These are phyloP conservation scores for Ceratotherium simum DNA, from an alignment of 2,113 vertebrate genomes.

Conservation along the genomic window DNA sequence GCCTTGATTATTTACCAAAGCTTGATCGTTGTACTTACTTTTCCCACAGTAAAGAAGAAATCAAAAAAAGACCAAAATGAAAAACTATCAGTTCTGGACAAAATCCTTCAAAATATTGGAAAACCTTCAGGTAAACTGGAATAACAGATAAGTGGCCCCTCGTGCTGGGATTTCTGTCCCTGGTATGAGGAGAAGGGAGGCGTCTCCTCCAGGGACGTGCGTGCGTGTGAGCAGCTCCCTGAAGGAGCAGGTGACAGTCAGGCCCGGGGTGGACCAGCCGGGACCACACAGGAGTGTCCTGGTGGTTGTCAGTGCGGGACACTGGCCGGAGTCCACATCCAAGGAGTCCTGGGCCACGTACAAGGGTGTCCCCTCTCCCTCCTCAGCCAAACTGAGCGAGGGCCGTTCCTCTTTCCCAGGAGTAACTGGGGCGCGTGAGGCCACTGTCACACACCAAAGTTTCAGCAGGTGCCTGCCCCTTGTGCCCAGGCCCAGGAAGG, in stretches of 20 bases:
- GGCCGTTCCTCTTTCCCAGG: neutral
- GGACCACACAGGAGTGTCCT: neutral
- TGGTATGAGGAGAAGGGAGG: neutral
- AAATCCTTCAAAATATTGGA: constrained; percentile 44
- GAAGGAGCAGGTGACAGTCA: neutral
- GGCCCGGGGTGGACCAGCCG: neutral
- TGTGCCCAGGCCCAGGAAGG: neutral
- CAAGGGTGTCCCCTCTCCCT: no score
- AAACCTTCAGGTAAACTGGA: constrained; percentile 36
- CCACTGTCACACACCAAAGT: neutral
- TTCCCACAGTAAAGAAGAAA: constrained; percentile 46
- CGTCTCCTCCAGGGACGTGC: neutral
- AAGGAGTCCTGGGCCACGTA: neutral
- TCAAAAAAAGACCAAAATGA: neutral
- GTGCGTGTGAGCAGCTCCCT: neutral
- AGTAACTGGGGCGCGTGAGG: neutral
- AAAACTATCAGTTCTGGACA: constrained; percentile 15
- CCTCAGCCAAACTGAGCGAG: neutral
- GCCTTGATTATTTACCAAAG: neutral
- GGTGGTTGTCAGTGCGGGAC: neutral
- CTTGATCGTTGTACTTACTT: neutral
- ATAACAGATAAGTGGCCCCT: neutral
- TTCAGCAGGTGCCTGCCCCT: neutral
- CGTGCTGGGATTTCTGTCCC: neutral
- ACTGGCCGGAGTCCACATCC: neutral